Evolutionary conservation across 2,888 invertebrate species (phyloP).

Genomic region (Chaitophorus viminalis): DNA sequence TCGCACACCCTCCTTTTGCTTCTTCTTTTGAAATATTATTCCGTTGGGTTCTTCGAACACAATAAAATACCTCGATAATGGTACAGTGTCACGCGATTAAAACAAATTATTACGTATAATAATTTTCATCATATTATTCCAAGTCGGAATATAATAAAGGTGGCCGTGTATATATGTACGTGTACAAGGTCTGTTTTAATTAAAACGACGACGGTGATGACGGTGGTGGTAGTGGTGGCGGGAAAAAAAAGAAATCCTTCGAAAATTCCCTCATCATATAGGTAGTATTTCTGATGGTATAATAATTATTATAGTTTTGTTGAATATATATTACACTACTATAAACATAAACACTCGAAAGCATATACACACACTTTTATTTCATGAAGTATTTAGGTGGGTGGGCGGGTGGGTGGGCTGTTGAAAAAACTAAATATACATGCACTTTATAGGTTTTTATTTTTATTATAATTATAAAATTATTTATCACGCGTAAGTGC

Average conservation of each 20-base stretch:
- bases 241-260: constrained; percentile 2
- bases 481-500: not conserved
- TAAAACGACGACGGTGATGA: constrained; percentile 11
- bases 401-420: no score
- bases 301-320: not conserved
- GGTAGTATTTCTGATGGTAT: not conserved
- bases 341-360: no score
- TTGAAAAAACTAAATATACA: not conserved
- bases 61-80: constrained; percentile 54
- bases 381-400: no score
- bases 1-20: no score
- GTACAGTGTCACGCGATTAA: constrained; percentile 58
- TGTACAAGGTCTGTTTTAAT: constrained; percentile 25
- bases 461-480: not conserved
- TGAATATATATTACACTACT: not conserved
- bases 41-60: constrained; percentile 16
- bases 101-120: constrained; percentile 40
- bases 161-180: not conserved
- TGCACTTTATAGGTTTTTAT: not conserved
- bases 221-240: no score
- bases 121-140: not conserved
- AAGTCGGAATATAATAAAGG: not conserved
- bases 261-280: not conserved
- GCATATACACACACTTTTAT: no score
- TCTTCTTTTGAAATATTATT: constrained; percentile 38